Conservation (phyloP, 2,113 vertebrate genomes). For the Oreochromis spilurus region DNA sequence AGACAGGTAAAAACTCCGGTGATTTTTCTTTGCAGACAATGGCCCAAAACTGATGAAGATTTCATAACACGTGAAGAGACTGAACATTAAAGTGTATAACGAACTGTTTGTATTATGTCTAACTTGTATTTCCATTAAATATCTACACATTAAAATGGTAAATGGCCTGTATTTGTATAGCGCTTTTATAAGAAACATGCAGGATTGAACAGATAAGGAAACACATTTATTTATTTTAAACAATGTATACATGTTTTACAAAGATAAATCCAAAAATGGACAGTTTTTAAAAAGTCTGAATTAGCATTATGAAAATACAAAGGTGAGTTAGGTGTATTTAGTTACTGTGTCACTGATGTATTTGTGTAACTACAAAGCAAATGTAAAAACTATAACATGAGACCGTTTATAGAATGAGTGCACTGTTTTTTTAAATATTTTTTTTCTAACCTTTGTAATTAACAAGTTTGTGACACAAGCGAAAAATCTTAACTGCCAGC, state of each 20-base stretch:
- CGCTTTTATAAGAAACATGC: background rate
- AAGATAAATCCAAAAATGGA: background rate
- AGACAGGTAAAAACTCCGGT: background rate
- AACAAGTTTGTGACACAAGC: background rate
- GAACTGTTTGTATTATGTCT: background rate
- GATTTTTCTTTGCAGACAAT: conserved; percentile 28
- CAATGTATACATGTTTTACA: background rate
- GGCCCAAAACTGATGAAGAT: conserved; percentile 38
- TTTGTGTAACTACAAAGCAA: background rate
- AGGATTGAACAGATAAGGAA: background rate
- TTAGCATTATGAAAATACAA: background rate
- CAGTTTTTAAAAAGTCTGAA: background rate
- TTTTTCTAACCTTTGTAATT: background rate
- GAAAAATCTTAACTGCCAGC: background rate
- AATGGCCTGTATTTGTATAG: too few relatives aligned
- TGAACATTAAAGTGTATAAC: background rate
- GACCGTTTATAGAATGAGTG: background rate
- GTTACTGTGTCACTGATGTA: background rate
- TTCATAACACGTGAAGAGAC: background rate
- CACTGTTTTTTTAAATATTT: background rate
- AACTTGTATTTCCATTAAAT: background rate
- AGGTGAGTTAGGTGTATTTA: background rate
- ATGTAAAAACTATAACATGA: background rate
- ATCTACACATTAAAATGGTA: background rate
- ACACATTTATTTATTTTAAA: background rate